A percentile compares a stretch with the other conserved stretches of the same genome.
Conservation (phyloP, 2,113 vertebrate species). For the Willisornis vidua region DNA sequence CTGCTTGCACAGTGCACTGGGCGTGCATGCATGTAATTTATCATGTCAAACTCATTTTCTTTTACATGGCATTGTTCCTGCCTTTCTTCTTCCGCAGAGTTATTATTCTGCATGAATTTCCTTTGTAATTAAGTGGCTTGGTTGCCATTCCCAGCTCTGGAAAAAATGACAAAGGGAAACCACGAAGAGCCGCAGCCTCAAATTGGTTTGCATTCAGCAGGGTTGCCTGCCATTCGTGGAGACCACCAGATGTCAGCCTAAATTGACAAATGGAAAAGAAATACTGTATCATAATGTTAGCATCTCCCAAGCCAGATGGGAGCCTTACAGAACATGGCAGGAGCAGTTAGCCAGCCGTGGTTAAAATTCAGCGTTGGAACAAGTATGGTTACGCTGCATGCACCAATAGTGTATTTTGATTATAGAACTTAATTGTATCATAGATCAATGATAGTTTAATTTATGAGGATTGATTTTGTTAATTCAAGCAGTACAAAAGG, state of each 20-base stretch:
- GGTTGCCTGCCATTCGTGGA: slow-evolving; percentile 47
- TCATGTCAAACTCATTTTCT: slow-evolving; percentile 66
- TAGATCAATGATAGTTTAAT: slow-evolving; percentile 76
- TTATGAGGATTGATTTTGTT: slow-evolving; percentile 79
- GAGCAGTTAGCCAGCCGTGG: slow-evolving; percentile 45
- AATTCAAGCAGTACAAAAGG: slow-evolving; percentile 76
- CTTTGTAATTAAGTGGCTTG: slow-evolving; percentile 53
- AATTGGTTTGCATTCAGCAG: slow-evolving; percentile 56
- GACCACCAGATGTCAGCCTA: slow-evolving; percentile 82
- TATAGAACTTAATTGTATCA: slow-evolving; percentile 65
- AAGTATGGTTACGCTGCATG: not conserved
- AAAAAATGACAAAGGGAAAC: slow-evolving; percentile 71
- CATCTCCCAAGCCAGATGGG: slow-evolving; percentile 65
- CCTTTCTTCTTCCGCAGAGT: slow-evolving; percentile 35
- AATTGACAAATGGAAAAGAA: slow-evolving; percentile 75
- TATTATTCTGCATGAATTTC: slow-evolving; percentile 68
- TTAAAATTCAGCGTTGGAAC: slow-evolving; percentile 66
- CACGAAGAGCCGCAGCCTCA: not conserved
- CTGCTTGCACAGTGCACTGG: not conserved
- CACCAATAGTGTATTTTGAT: slow-evolving; percentile 52
- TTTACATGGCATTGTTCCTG: slow-evolving; percentile 42
- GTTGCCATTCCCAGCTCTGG: slow-evolving; percentile 33
- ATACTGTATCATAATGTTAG: slow-evolving; percentile 44
- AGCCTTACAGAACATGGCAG: slow-evolving; percentile 43
- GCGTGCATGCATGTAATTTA: slow-evolving; percentile 49